These are phyloP conservation scores for Neolamprologus modestus DNA, from an alignment of 2,113 vertebrate genomes.

Conservation along the genomic window DNA sequence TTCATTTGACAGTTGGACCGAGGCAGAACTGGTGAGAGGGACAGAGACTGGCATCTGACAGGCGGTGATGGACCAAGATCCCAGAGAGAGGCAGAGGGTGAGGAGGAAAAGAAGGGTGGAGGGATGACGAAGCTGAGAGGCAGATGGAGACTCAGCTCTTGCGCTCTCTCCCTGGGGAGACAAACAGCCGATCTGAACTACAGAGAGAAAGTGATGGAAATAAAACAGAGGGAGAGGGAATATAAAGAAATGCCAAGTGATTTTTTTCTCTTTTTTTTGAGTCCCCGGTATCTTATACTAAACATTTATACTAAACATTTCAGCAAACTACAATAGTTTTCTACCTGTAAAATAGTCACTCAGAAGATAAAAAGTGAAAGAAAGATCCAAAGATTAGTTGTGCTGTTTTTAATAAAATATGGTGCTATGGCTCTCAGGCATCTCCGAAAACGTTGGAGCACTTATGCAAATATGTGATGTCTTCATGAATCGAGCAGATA, in stretches of 20 bases:
- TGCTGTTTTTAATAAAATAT: neutral
- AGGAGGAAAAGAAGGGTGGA: neutral
- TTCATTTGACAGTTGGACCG: constrained; percentile 32
- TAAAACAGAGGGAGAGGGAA: neutral
- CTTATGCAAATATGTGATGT: neutral
- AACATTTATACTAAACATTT: neutral
- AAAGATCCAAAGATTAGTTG: neutral
- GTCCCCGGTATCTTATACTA: neutral
- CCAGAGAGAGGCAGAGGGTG: neutral
- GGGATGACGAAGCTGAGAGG: constrained; percentile 29
- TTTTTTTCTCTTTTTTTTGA: neutral
- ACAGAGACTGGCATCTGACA: constrained; percentile 52
- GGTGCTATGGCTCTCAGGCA: neutral
- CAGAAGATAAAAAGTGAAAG: neutral
- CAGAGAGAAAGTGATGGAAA: constrained; percentile 19
- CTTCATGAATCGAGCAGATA: neutral
- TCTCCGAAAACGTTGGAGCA: neutral
- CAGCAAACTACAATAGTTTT: neutral
- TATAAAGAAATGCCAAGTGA: neutral
- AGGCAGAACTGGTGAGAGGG: neutral
- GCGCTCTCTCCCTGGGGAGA: constrained; percentile 25
- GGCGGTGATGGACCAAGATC: constrained; percentile 58
- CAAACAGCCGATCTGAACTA: constrained; percentile 34
- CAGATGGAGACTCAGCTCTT: constrained; percentile 56
- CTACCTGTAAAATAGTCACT: neutral